Evolutionary conservation across 2,888 invertebrate genomes (phyloP).

Genomic region (Plusia festucae): DNA sequence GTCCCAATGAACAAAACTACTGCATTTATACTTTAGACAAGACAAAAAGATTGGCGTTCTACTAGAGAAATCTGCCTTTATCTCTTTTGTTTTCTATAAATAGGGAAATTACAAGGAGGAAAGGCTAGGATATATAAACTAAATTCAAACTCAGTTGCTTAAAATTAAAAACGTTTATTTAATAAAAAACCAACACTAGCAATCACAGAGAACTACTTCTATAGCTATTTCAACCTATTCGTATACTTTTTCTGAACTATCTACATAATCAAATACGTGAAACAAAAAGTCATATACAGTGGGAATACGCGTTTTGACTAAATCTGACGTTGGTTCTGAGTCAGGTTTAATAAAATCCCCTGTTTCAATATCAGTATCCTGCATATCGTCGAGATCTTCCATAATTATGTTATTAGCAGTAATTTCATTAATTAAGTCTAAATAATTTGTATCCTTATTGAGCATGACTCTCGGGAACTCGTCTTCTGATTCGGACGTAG

Average conservation of each 20-base stretch:
- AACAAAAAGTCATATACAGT: slow-evolving; percentile 46
- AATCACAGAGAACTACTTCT: not conserved
- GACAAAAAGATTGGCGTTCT: too few relatives aligned
- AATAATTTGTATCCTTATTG: slow-evolving; percentile 27
- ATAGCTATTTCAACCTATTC: slow-evolving; percentile 21
- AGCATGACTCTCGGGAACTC: slow-evolving; percentile 28
- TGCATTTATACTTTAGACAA: not conserved
- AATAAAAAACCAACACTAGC: not conserved
- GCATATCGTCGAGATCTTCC: slow-evolving; percentile 8
- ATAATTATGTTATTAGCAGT: not conserved
- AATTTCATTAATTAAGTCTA: slow-evolving; percentile 28
- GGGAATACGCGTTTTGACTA: slow-evolving; percentile 29
- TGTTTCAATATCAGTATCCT: not conserved
- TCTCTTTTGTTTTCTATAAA: too few relatives aligned
- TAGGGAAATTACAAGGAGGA: too few relatives aligned
- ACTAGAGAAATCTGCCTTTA: too few relatives aligned
- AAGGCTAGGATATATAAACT: not conserved
- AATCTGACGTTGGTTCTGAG: slow-evolving; percentile 13
- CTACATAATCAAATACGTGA: slow-evolving; percentile 29
- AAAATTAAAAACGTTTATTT: slow-evolving; percentile 1
- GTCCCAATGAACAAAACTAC: not conserved
- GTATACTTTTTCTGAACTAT: slow-evolving; percentile 37
- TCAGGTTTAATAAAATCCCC: slow-evolving; percentile 17
- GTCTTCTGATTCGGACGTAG: slow-evolving; percentile 9
- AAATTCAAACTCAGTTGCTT: not conserved